These are phyloP conservation scores for Pocillopora grandis DNA, from an alignment of 92 coral and sea anemone species.

Conservation along the genomic window DNA sequence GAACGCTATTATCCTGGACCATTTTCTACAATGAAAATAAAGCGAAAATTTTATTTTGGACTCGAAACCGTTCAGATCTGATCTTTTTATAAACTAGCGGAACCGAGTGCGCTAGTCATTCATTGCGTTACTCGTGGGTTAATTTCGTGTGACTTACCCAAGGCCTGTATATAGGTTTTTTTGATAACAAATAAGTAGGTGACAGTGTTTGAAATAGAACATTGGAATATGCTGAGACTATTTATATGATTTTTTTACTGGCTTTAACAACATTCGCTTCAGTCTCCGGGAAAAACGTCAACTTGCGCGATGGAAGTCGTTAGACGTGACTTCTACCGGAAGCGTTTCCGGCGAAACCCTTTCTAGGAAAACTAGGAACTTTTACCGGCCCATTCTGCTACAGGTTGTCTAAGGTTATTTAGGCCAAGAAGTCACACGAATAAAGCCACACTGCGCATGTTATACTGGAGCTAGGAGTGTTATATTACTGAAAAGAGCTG, in stretches of 20 bases:
- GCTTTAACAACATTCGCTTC: neutral
- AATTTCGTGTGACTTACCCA: neutral
- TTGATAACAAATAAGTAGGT: neutral
- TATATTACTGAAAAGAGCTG: neutral
- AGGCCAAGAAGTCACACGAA: neutral
- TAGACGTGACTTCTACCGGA: slow-evolving; percentile 40
- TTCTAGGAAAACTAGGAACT: slow-evolving; percentile 39
- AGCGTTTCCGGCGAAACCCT: slow-evolving; percentile 3
- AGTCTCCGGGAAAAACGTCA: slow-evolving; percentile 3
- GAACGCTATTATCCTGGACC: slow-evolving; percentile 20
- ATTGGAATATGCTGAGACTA: neutral
- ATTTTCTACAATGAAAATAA: neutral
- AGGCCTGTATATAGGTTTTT: neutral
- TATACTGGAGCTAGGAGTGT: neutral
- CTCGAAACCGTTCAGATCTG: neutral
- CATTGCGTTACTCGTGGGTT: slow-evolving; percentile 28
- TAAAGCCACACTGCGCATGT: neutral
- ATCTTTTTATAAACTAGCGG: neutral
- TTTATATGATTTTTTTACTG: neutral
- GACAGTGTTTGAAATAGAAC: neutral
- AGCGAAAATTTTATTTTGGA: neutral
- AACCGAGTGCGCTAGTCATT: neutral
- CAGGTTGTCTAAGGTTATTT: neutral
- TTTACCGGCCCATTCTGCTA: neutral
- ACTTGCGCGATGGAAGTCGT: neutral